Conservation (phyloP, 2,797 vertebrate genomes). For the Polyboroides typus region DNA sequence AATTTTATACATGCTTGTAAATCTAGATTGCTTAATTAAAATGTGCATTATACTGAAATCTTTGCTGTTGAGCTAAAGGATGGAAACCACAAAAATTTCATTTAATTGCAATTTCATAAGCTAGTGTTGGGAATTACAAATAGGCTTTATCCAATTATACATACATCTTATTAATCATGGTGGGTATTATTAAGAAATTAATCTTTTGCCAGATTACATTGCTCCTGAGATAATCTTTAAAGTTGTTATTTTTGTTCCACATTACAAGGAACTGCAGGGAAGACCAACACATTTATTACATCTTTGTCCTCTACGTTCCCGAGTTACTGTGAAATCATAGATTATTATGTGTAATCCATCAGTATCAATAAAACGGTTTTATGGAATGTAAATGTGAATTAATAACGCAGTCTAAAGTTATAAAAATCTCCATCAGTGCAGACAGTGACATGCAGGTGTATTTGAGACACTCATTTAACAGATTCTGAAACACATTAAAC, state of each 20-base stretch:
- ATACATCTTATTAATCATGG: not conserved
- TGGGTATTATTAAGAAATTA: not conserved
- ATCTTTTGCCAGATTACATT: not conserved
- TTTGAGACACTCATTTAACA: not conserved
- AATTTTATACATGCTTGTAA: not conserved
- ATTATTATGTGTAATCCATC: not conserved
- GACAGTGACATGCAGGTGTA: not conserved
- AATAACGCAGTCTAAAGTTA: conserved; percentile 12
- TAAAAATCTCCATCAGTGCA: conserved; percentile 3
- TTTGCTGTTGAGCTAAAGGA: not conserved
- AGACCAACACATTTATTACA: not conserved
- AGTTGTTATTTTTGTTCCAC: not conserved
- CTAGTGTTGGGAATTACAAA: not conserved
- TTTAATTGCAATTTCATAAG: not conserved
- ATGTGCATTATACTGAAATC: not conserved
- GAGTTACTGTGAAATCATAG: not conserved
- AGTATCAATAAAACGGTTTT: conserved; percentile 17
- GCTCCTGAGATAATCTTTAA: not conserved
- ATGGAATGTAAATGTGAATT: conserved; percentile 23
- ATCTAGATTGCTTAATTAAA: not conserved
- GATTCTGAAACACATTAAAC: not conserved
- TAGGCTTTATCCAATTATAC: not conserved
- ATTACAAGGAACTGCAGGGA: not conserved
- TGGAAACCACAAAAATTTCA: not conserved
- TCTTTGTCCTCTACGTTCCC: not conserved